Evolutionary conservation across 2,888 invertebrate genomes (phyloP), one percentile per base, ranked within the genome.

Genomic region (Cephonodes hylas): DNA sequence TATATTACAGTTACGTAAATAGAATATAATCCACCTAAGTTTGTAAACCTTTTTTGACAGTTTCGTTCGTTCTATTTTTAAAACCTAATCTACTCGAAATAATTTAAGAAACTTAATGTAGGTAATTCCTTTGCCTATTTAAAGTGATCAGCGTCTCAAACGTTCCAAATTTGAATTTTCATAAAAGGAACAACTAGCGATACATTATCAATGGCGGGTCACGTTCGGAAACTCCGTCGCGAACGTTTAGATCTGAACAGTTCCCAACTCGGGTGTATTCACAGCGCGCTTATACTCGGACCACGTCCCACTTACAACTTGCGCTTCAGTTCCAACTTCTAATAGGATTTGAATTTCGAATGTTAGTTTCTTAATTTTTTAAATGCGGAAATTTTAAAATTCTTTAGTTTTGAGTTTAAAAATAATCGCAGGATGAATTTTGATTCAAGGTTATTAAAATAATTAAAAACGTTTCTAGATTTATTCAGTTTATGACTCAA

Each of bases 221-320:
- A 81, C 77, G 81, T 85, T 76, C 77, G 68, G 72, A 75, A 76
- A 79, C 76, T 73, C 84, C 86, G 87, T 86, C 88, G 82, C 68
- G 79, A 78, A 75, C 83, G 82, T 84, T 88, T 86, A 77, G 81
- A 83, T 83, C 27, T 77, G 73, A 73, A 72, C 75, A 83, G 79
- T 81, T 76, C 62, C 74, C 62, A 79, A 84, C 77, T 86, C 79
- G 85, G 86, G 83, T 84, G 86, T 84, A 83, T 85, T 86, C 85
- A 77, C 74, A 67, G 72, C 71, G 72, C 76, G 71, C 81, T 82
- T 83, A 84, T 80, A 77, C 80, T 56, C 45, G 46, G 38, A 45
- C 61, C 34, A 20, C 38, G 34, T 20, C 27, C 45, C 4, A 45
- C 45, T 59, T 59, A 42, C 44, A 27, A 46, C 31, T 34, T 18